Evolutionary conservation across 2,113 vertebrate genomes (phyloP).

Genomic region (Acrocephalus kingi): DNA sequence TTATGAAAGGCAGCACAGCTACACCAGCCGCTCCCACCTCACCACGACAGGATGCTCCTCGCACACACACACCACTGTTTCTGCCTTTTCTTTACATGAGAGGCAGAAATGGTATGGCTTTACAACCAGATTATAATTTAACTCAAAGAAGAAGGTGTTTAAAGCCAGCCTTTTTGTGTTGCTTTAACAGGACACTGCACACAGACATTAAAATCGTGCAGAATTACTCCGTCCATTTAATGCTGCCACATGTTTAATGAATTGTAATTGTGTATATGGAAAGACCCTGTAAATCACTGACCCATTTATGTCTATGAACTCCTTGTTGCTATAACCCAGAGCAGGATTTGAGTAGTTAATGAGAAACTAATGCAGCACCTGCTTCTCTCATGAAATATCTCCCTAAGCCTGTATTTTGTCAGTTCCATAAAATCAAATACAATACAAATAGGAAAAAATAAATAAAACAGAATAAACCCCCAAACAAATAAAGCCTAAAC

Average conservation of each 20-base stretch:
- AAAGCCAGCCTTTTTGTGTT: slow-evolving; percentile 38
- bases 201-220: slow-evolving; percentile 23
- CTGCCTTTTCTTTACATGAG: slow-evolving; percentile 21
- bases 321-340: slow-evolving; percentile 64
- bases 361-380: slow-evolving; percentile 71
- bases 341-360: slow-evolving; percentile 73
- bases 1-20: slow-evolving; percentile 64
- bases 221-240: slow-evolving; percentile 48
- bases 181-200: slow-evolving; percentile 45
- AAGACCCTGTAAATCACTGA: slow-evolving; percentile 57
- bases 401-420: slow-evolving; percentile 43
- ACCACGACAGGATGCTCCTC: neutral
- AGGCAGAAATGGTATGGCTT: neutral
- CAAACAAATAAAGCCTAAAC: neutral
- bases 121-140: slow-evolving; percentile 53
- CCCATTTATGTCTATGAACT: slow-evolving; percentile 55
- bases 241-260: slow-evolving; percentile 62
- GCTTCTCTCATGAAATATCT: slow-evolving; percentile 64
- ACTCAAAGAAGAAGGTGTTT: slow-evolving; percentile 37
- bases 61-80: neutral
- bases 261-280: slow-evolving; percentile 60
- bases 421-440: slow-evolving; percentile 52
- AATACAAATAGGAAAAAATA: neutral
- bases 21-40: slow-evolving; percentile 45
- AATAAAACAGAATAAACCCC: neutral